Evolutionary conservation across 2,888 invertebrate genomes (phyloP), one percentile per base, ranked within the genome.

Genomic region (Lymantria dispar): DNA sequence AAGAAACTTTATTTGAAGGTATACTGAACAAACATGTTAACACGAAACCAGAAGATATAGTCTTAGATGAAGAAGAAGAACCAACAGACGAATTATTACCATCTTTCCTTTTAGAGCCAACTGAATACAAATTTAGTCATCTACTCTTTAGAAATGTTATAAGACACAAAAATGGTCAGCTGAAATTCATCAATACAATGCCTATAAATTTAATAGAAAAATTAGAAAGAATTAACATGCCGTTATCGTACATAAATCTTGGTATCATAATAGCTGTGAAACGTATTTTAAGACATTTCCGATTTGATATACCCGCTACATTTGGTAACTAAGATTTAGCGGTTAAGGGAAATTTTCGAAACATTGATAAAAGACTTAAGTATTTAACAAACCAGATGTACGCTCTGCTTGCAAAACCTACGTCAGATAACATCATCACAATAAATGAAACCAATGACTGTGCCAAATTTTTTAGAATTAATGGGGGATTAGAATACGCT

Each of bases 321-420:
- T 62, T 63, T 12, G 62, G 62, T 8, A 63, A 62, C 22, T 43
- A 30, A 13, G 60, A 63, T 37, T 31, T 63, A 29, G 44, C 31
- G 9, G 1, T 62, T n/a, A 38, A 43, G 0, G 45, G 52, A 8
- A 14, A 0, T 0, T 1, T 3, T 5, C 3, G 13, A 8, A 62
- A 45, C 30, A 15, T 36, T 5, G 46, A 45, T 8, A 11, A 37
- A 10, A 43, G 55, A 39, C 22, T 58, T 0, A 47, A 37, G 1
- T 14, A 50, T 11, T 31, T 58, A 12, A 45, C 44, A 8, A 9
- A 3, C 8, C 47, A 38, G 38, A 0, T 60, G 0, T 1, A n/a
- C 8, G 14, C 44, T n/a, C 30, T 52, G 43, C 40, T 52, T 10
- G 3, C 52, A n/a, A 11, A 52, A 8, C 33, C 48, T 0, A 30